These are phyloP conservation scores for Phaonia tiefii DNA, from an alignment of 2,888 invertebrate genomes.

Conservation along the genomic window DNA sequence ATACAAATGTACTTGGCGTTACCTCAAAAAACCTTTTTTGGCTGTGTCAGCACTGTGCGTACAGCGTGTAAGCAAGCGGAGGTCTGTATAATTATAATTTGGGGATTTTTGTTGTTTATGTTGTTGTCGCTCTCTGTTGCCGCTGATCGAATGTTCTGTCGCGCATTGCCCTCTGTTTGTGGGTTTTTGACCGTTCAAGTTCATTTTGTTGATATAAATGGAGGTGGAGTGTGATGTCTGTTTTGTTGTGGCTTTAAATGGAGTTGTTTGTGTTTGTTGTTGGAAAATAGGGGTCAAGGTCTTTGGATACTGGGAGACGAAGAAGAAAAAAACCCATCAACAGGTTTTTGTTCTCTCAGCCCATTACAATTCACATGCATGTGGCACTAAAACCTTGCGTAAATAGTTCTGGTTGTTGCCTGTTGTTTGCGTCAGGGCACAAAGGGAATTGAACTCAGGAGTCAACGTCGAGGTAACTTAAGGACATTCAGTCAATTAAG, in stretches of 20 bases:
- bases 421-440: constrained; percentile 19
- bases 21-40: not conserved
- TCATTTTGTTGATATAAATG: constrained; percentile 42
- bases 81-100: not conserved
- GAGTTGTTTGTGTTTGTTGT: constrained; percentile 17
- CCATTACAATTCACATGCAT: not conserved
- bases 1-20: not conserved
- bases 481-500: constrained; percentile 23
- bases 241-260: not conserved
- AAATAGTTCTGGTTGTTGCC: not conserved
- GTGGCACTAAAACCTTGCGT: not conserved
- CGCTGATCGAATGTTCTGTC: constrained; percentile 24
- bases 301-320: constrained; percentile 9
- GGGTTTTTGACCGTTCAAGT: constrained; percentile 64
- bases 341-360: constrained; percentile 19
- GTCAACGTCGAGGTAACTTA: not conserved
- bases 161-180: constrained; percentile 6
- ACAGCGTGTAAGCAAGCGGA: not conserved
- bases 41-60: constrained; percentile 42
- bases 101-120: constrained; percentile 8
- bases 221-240: not conserved
- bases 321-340: not conserved
- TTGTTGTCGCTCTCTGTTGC: not conserved
- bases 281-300: constrained; percentile 59
- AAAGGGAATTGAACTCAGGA: constrained; percentile 4